Evolutionary conservation across 2,888 invertebrate species (phyloP).

Genomic region (Lycocerus yunnanus): DNA sequence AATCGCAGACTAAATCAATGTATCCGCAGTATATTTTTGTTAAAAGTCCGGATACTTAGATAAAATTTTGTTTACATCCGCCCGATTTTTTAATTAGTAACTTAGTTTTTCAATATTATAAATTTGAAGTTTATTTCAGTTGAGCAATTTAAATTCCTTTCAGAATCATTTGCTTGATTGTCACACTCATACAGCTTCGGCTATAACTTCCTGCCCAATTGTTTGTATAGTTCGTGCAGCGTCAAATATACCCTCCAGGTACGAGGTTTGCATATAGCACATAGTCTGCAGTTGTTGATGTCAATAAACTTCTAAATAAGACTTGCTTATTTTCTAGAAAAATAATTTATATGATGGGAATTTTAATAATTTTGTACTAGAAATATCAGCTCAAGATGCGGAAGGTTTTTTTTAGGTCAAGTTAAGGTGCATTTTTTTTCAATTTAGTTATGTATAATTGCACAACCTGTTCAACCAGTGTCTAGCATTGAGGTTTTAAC

Average conservation of each 20-base stretch:
- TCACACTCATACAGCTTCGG: not conserved
- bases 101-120: not conserved
- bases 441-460: not conserved
- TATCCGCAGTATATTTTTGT: not conserved
- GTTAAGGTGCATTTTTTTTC: not conserved
- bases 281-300: not conserved
- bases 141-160: not conserved
- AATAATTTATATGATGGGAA: no score
- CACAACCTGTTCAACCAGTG: not conserved
- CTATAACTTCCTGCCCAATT: not conserved
- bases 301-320: not conserved
- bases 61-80: not conserved
- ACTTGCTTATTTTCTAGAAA: no score
- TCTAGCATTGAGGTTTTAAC: not conserved
- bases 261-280: not conserved
- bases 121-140: not conserved
- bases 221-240: not conserved
- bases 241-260: not conserved
- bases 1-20: not conserved
- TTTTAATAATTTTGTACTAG: not conserved
- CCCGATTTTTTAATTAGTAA: not conserved
- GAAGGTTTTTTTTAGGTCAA: not conserved
- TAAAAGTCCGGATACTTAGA: not conserved
- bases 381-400: not conserved
- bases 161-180: not conserved